phyloP scores from a whole-genome alignment of 2,888 invertebrate species.

The Ormia ochracea region DNA sequence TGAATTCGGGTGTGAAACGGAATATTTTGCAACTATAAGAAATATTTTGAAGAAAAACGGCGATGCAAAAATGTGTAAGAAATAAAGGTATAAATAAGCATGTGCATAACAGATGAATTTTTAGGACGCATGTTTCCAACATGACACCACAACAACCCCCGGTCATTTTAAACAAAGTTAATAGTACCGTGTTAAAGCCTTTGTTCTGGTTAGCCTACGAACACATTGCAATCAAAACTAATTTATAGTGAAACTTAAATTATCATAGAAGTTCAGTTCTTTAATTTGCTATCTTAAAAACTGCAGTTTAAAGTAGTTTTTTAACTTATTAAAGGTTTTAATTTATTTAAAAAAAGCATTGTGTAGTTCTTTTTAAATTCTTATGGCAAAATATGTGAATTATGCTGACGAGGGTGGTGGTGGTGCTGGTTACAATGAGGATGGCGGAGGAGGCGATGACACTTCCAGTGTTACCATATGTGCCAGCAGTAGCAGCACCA shows the following conservation, averaged over 20 bases:
- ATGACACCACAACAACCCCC: conserved; percentile 31
- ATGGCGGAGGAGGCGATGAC: conserved; percentile 52
- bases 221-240: not conserved
- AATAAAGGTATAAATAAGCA: not conserved
- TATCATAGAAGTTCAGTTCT: not conserved
- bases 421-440: conserved; percentile 24
- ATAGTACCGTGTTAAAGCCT: conserved; percentile 10
- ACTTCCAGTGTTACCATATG: conserved; percentile 59
- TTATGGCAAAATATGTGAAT: conserved; percentile 55
- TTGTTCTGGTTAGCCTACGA: not conserved
- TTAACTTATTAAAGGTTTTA: not conserved
- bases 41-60: not conserved
- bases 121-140: conserved; percentile 54
- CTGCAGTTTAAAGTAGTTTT: not conserved
- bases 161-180: conserved; percentile 51
- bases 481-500: conserved; percentile 40
- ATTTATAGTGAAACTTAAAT: conserved; percentile 48
- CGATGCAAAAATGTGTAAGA: not conserved
- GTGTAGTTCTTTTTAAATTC: conserved; percentile 3
- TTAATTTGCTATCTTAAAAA: not conserved
- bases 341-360: not conserved
- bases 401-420: conserved; percentile 43
- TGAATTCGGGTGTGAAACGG: not conserved
- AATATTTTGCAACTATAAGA: not conserved
- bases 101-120: conserved; percentile 20